A percentile compares a stretch with the other conserved stretches of the same genome.
Evolutionary conservation across 2,797 vertebrate species (phyloP).

Genomic region (Rhinogobio ventralis): DNA sequence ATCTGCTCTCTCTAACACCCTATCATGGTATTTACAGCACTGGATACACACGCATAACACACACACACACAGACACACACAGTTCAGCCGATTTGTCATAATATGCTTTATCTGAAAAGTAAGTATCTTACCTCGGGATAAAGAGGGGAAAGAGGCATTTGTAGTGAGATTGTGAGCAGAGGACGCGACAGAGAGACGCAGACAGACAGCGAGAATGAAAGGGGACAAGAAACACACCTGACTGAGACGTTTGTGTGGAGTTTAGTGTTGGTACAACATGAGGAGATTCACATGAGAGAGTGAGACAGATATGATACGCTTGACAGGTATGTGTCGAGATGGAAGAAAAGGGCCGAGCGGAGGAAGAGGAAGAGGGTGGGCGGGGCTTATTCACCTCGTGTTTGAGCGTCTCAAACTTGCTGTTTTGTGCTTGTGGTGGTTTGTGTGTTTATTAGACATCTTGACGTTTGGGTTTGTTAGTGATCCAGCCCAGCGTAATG

Average conservation of each 20-base stretch:
- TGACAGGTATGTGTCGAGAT: background rate
- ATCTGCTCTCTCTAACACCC: slow-evolving; percentile 23
- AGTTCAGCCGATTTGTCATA: slow-evolving; percentile 87
- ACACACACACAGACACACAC: slow-evolving; percentile 69
- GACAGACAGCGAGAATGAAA: slow-evolving; percentile 53
- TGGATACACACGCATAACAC: slow-evolving; percentile 63
- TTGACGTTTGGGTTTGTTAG: background rate
- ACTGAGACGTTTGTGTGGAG: background rate
- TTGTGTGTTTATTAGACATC: slow-evolving; percentile 18
- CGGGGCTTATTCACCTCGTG: background rate
- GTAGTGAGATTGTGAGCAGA: slow-evolving; percentile 81
- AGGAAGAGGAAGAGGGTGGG: slow-evolving; percentile 30
- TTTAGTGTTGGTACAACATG: background rate
- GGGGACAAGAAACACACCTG: slow-evolving; percentile 49
- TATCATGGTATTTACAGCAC: slow-evolving; percentile 67
- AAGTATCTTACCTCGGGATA: slow-evolving; percentile 86
- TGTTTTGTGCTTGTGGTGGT: slow-evolving; percentile 6
- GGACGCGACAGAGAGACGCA: slow-evolving; percentile 66
- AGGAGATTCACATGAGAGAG: background rate
- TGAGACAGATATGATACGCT: background rate
- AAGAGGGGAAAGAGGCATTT: slow-evolving; percentile 83
- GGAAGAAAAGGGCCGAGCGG: background rate
- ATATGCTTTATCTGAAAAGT: slow-evolving; percentile 88
- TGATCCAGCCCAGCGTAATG: too few species aligned
- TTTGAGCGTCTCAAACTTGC: slow-evolving; percentile 7